Percentiles rank a stretch among this genome's conserved stretches.
Conservation (phyloP, 30 jellyfish, hydroid and myxozoan species). For the Sanderia malayensis region DNA sequence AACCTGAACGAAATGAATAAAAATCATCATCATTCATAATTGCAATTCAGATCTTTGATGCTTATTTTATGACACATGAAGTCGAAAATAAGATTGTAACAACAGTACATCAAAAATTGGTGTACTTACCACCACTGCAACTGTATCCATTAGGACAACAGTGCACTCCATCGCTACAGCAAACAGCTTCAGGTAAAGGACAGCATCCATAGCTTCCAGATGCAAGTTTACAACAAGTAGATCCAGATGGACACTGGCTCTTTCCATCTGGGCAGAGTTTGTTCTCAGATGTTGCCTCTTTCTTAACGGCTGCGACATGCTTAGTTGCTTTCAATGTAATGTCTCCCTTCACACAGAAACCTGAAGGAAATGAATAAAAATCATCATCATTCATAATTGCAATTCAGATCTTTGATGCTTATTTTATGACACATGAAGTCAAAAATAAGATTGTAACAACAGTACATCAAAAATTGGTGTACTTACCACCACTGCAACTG, state of each 20-base stretch:
- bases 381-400: too few relatives aligned
- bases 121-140: slow-evolving; percentile 36
- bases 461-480: background rate
- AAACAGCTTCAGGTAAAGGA: slow-evolving; percentile 57
- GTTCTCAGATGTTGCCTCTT: background rate
- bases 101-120: background rate
- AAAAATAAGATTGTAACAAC: too few relatives aligned
- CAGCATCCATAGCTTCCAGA: slow-evolving; percentile 72
- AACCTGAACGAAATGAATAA: too few relatives aligned
- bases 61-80: too few relatives aligned
- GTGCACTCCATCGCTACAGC: slow-evolving; percentile 68
- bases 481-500: slow-evolving; percentile 46
- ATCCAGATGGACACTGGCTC: slow-evolving; percentile 33
- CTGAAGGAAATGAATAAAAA: too few relatives aligned
- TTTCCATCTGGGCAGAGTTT: slow-evolving; percentile 29
- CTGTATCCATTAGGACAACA: slow-evolving; percentile 76
- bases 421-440: slow-evolving; percentile 22
- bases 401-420: slow-evolving; percentile 22
- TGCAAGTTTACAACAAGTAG: slow-evolving; percentile 60
- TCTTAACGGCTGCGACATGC: slow-evolving; percentile 6
- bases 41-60: too few relatives aligned
- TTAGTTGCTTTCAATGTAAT: background rate
- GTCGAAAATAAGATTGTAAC: too few relatives aligned
- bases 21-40: too few relatives aligned
- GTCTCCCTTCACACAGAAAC: too few relatives aligned